These are phyloP conservation scores for Thunnus thynnus DNA, from an alignment of 2,113 vertebrate species.

Conservation along the genomic window DNA sequence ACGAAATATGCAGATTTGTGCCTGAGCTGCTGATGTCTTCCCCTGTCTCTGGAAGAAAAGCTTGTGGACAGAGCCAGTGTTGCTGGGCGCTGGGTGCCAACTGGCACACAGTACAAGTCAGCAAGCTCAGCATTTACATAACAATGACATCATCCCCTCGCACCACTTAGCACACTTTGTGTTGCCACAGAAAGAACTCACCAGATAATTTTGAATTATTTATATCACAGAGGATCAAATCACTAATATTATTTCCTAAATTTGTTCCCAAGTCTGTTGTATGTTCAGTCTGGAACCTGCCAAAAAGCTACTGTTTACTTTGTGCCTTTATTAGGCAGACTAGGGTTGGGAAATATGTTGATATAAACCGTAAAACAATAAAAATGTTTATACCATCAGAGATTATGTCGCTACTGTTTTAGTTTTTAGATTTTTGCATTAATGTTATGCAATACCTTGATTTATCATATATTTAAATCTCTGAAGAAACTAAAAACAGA, in stretches of 20 bases:
- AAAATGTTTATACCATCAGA: not conserved
- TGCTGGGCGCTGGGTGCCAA: slow-evolving; percentile 65
- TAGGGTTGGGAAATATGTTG: not conserved
- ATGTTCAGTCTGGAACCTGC: not conserved
- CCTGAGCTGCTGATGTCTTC: slow-evolving; percentile 7
- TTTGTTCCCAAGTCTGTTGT: not conserved
- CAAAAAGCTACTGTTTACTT: not conserved
- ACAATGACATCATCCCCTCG: slow-evolving; percentile 82
- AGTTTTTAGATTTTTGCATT: too few relatives aligned
- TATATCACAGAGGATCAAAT: not conserved
- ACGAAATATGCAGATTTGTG: not conserved
- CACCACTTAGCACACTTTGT: slow-evolving; percentile 38
- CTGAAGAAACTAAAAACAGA: not conserved
- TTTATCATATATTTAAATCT: not conserved
- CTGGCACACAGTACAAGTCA: slow-evolving; percentile 72
- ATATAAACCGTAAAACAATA: not conserved
- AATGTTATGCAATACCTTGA: too few relatives aligned
- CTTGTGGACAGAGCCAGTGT: slow-evolving; percentile 63
- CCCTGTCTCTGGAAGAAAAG: slow-evolving; percentile 19
- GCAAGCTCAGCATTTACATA: slow-evolving; percentile 81
- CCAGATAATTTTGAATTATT: slow-evolving; percentile 1
- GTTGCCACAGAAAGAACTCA: slow-evolving; percentile 24
- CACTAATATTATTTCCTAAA: not conserved
- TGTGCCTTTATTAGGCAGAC: not conserved
- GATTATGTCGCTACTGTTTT: not conserved